phyloP scores from a whole-genome alignment of 2,888 invertebrate genomes.

The Cephus sareptanus region DNA sequence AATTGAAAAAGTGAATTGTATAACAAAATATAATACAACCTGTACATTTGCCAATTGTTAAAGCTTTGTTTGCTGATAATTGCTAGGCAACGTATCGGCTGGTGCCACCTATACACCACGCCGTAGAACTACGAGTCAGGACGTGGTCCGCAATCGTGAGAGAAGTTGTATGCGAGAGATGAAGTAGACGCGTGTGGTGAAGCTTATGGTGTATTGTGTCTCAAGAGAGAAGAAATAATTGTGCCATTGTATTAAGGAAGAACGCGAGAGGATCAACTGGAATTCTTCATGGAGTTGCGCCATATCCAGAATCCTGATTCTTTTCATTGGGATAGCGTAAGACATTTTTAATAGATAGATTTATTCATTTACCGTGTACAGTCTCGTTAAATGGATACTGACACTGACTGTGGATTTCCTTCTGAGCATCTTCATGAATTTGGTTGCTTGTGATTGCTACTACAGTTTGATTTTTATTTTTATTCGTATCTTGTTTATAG shows the following conservation, averaged over 20 bases:
- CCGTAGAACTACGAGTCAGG: slow-evolving; percentile 23
- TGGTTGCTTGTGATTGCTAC: neutral
- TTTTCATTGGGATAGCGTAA: neutral
- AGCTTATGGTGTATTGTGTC: slow-evolving; percentile 2
- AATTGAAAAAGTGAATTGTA: neutral
- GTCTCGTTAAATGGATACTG: neutral
- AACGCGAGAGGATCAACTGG: neutral
- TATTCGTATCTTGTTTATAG: neutral
- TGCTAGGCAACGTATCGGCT: neutral
- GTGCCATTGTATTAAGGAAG: neutral
- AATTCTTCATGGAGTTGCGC: neutral
- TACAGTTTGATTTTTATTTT: neutral
- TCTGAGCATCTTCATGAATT: neutral
- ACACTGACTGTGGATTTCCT: neutral
- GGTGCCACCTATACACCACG: slow-evolving; percentile 28
- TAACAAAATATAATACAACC: neutral
- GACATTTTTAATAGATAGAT: neutral
- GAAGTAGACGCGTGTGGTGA: slow-evolving; percentile 7
- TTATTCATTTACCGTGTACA: neutral
- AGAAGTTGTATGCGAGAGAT: slow-evolving; percentile 2
- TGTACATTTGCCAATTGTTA: neutral
- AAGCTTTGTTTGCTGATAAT: neutral
- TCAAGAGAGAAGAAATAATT: neutral
- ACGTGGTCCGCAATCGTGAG: slow-evolving; percentile 21
- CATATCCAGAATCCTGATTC: neutral